Base-by-base conservation (phyloP, 2,888 invertebrate species). In the Eurois occulta region DNA sequence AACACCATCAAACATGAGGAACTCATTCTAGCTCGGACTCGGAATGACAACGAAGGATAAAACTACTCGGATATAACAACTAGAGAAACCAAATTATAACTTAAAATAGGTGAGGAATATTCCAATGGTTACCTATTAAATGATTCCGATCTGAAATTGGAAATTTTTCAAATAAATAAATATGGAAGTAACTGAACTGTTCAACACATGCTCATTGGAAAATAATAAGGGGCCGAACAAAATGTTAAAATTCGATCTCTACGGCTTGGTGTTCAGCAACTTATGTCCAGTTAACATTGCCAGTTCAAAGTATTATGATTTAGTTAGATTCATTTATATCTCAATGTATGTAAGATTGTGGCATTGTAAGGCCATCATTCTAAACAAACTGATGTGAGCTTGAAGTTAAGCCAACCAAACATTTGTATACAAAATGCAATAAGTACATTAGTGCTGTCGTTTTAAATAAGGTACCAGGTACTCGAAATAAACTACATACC, bases 71-170 rank as follows among this genome's bases (percentile, higher is more conserved):
- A 92, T 91, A 91, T 91, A 93, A 95, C 94, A 93, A 92, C 95
- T 95, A 96, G 88, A 92, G 91, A 92, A 86, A 91, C 90, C 89
- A 91, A 87, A 88, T 85, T 79, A 88, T 90, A 93, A 93, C 91
- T 90, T 91, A 92, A 89, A 87, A 85, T 86, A 93, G 91, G 93
- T 91, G 93, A 84, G 93, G 91, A 92, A 94, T 91, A 93, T 91
- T 93, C 91, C 93, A 94, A 94, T 94, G 94, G 94, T 97, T 97
- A 97, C 97, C 97, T 96, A 96, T 94, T 95, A 96, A 95, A 96
- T 97, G 97, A 96, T 95, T 96, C 97, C 97, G 97, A 97, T 97
- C 97, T 97, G 97, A 96, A 97, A 97, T 94, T 96, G 95, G 95
- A 95, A 96, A 96, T 93, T 91, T 86, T 90, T 91, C 89, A 94